Evolutionary conservation across 2,888 invertebrate species (phyloP).

Genomic region (Caenorhabditis doughertyi): DNA sequence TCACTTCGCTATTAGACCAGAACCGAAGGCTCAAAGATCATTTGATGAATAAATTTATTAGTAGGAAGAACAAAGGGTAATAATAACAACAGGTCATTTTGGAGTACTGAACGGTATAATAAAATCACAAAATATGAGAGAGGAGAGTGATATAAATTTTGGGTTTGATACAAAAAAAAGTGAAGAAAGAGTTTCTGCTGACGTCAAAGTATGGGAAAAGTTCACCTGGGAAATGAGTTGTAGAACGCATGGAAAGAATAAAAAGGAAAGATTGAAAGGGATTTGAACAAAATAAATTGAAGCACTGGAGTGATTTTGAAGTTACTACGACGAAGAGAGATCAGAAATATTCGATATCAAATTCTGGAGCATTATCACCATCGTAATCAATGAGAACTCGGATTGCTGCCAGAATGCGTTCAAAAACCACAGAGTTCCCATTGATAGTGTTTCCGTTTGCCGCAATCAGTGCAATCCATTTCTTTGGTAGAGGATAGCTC

Average conservation of each 20-base stretch:
- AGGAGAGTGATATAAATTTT: neutral
- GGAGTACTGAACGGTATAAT: neutral
- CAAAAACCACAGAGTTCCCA: neutral
- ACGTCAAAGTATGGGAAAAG: neutral
- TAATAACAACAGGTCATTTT: conserved; percentile 17
- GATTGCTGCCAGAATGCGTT: conserved; percentile 44
- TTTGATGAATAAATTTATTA: neutral
- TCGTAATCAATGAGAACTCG: conserved; percentile 47
- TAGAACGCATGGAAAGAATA: neutral
- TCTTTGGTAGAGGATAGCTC: conserved; percentile 35
- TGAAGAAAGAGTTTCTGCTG: neutral
- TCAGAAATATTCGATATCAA: conserved; percentile 32
- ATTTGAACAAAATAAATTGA: neutral
- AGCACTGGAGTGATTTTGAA: neutral
- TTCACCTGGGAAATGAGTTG: neutral
- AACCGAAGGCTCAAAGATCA: neutral
- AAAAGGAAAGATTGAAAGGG: neutral
- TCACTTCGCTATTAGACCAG: neutral
- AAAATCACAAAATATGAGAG: neutral
- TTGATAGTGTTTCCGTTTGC: too few relatives aligned
- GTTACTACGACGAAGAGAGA: neutral
- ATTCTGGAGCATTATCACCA: conserved; percentile 44
- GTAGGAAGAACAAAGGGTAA: neutral
- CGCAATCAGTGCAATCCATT: conserved; percentile 38
- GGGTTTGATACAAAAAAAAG: neutral